These are phyloP conservation scores for Acanthis flammea DNA, from an alignment of 2,797 vertebrate genomes.

Conservation along the genomic window DNA sequence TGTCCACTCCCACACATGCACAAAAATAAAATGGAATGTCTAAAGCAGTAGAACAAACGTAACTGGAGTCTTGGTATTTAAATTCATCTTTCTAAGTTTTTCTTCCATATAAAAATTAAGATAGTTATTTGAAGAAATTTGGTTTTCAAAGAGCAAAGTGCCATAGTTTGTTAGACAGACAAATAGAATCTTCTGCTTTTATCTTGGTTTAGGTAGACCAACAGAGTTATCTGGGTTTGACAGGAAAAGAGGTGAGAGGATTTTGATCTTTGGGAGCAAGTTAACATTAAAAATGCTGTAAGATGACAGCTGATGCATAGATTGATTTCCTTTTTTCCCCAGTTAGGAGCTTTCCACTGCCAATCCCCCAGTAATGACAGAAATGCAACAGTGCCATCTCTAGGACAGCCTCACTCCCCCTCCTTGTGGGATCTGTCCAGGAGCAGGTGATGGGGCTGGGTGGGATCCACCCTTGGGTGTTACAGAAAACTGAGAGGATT, in stretches of 20 bases:
- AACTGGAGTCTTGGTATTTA: neutral
- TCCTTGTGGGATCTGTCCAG: neutral
- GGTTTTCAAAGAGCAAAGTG: conserved; percentile 48
- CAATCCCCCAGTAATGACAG: neutral
- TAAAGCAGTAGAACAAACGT: neutral
- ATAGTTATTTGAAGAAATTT: conserved; percentile 15
- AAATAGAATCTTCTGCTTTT: conserved; percentile 31
- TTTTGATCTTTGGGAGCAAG: conserved; percentile 22
- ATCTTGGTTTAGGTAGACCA: conserved; percentile 33
- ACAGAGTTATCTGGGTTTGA: conserved; percentile 60
- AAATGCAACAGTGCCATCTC: conserved; percentile 76
- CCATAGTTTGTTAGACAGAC: conserved; percentile 26
- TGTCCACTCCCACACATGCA: neutral
- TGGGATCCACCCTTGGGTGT: neutral
- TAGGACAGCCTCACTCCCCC: conserved; percentile 18
- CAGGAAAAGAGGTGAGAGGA: conserved; percentile 25
- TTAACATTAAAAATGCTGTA: neutral
- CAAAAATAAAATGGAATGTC: conserved; percentile 16
- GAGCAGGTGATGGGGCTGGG: neutral
- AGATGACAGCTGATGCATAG: neutral
- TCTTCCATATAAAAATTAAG: neutral
- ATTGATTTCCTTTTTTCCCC: conserved; percentile 21
- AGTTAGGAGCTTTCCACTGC: neutral
- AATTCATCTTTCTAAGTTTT: conserved; percentile 10
- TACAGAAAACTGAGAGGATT: neutral